Evolutionary conservation across 2,113 vertebrate species (phyloP).

Genomic region (Hyaena hyaena): DNA sequence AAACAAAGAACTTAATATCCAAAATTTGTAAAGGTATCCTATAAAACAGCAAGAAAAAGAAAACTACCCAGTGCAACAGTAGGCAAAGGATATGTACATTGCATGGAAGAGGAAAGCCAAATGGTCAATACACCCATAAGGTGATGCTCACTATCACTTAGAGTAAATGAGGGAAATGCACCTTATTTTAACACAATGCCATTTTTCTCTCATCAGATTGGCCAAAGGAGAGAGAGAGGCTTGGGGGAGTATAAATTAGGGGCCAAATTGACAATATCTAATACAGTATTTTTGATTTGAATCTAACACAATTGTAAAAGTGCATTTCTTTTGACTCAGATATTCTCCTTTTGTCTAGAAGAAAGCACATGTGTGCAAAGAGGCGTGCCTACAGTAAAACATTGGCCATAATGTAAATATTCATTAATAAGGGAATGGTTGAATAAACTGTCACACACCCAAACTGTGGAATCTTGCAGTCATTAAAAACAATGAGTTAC

Average conservation of each 20-base stretch:
- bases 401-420: neutral
- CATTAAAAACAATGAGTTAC: neutral
- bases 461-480: neutral
- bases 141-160: neutral
- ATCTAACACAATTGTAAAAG: neutral
- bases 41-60: conserved; percentile 9
- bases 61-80: neutral
- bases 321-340: conserved; percentile 28
- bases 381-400: neutral
- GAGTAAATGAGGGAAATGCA: neutral
- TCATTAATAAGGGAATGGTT: neutral
- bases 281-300: neutral
- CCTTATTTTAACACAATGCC: neutral
- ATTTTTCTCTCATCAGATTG: neutral
- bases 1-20: conserved; percentile 5
- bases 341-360: neutral
- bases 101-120: neutral
- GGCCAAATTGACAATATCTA: neutral
- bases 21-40: neutral
- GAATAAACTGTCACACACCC: neutral
- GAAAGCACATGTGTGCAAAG: neutral
- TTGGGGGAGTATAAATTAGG: neutral
- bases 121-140: neutral
- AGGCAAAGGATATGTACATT: neutral
- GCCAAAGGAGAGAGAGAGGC: neutral